Percentiles rank a stretch among this genome's conserved stretches.
phyloP scores from a whole-genome alignment of 2,113 vertebrate genomes.

The Oenanthe oenanthe region DNA sequence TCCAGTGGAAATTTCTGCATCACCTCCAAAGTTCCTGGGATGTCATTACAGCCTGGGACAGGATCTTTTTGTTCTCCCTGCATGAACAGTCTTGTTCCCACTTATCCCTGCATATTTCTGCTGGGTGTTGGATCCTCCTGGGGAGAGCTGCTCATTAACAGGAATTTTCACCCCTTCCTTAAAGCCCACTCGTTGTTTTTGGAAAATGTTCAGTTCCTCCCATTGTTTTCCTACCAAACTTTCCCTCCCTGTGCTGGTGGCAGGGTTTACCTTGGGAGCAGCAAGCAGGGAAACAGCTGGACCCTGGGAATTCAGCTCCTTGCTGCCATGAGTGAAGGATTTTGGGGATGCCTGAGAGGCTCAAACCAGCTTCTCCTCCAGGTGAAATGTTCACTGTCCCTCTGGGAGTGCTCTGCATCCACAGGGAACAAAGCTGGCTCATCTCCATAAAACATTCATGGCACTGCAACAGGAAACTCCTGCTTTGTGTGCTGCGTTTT shows the following conservation, averaged over 20 bases:
- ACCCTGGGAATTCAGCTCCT: background rate
- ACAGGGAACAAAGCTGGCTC: background rate
- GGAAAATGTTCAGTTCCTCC: background rate
- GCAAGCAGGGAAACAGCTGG: background rate
- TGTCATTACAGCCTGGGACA: background rate
- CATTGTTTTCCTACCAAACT: background rate
- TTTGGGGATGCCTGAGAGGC: background rate
- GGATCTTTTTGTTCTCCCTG: background rate
- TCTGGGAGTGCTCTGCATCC: background rate
- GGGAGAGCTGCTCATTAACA: background rate
- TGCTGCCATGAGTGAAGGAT: background rate
- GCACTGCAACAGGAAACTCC: background rate
- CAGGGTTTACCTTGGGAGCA: background rate
- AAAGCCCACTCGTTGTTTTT: background rate
- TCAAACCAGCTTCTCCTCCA: background rate
- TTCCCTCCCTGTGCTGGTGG: background rate
- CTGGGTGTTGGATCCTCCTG: background rate
- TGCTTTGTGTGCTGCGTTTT: background rate
- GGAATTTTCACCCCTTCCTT: background rate
- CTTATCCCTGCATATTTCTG: slow-evolving; percentile 17
- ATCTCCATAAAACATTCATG: background rate
- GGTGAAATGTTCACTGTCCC: background rate
- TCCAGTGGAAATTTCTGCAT: background rate
- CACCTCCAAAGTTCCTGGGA: background rate
- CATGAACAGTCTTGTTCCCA: background rate